phyloP scores from a whole-genome alignment of 2,113 vertebrate species.

The Gymnarchus niloticus region DNA sequence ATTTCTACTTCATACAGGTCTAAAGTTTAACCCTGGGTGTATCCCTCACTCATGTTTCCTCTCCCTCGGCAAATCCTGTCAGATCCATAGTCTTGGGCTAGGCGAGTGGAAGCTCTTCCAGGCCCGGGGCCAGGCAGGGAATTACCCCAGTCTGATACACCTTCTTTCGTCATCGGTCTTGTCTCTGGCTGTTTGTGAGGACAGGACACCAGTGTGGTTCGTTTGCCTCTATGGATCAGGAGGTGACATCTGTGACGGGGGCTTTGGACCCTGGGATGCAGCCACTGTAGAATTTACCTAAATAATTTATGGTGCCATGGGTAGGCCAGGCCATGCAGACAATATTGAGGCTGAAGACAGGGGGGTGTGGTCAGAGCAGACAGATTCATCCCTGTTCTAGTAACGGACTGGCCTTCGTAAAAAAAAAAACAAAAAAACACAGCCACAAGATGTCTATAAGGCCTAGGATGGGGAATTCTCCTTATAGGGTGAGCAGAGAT shows the following conservation, averaged over 20 bases:
- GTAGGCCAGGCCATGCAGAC: neutral
- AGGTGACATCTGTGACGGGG: slow-evolving; percentile 26
- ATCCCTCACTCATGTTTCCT: too few species aligned
- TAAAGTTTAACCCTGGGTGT: too few species aligned
- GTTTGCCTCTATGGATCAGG: slow-evolving; percentile 24
- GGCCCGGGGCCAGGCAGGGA: neutral
- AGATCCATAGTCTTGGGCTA: neutral
- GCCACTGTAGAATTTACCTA: slow-evolving; percentile 25
- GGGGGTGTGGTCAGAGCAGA: neutral
- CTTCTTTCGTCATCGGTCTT: neutral
- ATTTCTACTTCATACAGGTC: neutral
- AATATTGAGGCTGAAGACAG: neutral
- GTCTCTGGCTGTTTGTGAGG: neutral
- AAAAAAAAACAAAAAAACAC: too few species aligned
- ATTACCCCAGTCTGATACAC: neutral
- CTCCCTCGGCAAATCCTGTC: too few species aligned
- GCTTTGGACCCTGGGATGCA: slow-evolving; percentile 18
- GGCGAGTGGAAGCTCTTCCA: neutral
- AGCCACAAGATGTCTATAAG: neutral
- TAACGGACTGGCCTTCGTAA: neutral
- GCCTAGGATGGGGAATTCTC: neutral
- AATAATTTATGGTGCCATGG: slow-evolving; percentile 34
- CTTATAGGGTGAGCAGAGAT: neutral
- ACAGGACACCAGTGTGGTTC: neutral
- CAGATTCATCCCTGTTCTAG: neutral